Evolutionary conservation across 2,113 vertebrate genomes (phyloP), one percentile per base, ranked within the genome.

Genomic region (Takifugu bimaculatus): DNA sequence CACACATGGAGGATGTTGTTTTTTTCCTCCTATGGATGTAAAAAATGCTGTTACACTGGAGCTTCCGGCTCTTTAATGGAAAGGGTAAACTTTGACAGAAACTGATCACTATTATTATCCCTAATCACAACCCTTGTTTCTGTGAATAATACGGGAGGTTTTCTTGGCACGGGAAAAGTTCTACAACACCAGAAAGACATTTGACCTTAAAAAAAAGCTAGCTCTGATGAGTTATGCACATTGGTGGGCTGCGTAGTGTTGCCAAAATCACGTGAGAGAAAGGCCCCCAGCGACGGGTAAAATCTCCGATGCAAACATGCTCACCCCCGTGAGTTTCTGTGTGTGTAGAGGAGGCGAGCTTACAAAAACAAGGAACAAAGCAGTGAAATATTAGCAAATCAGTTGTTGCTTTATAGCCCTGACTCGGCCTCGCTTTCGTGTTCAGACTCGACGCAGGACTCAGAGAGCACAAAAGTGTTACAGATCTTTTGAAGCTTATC

Each of bases 51-150:
- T 45, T 45, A 12, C 14, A 15, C 44, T 15, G 14, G 4, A 13
- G 44, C 44, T 0, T 6, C 44, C 14, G 11, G 12, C 44, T 45
- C 44, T 45, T 13, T 13, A 15, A 50, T 20, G 20, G 54, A 72
- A 70, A 55, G 44, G 25, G 70, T 68, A 73, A 72, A 64, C 60
- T 2, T 48, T 51, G 68, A 78, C 78, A 83, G 73, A 72, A 20
- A 9, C 65, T 79, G 78, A 87, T 71, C 72, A 85, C 80, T 81
- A 51, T 68, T 63, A 72, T 81, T 75, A 82, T 72, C 74, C 72
- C 54, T n/a, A 49, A 59, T 68, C 43, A 75, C 1, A 68, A 61
- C 28, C 57, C 66, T 73, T 75, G 56, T 78, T 79, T 76, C 13
- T 68, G 45, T 48, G 70, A 49, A 7, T 20, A 4, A 10, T 20